A percentile compares a stretch with the other conserved stretches of the same genome.
phyloP scores from a whole-genome alignment of 2,888 invertebrate species.

The Pseudanteris insignis region DNA sequence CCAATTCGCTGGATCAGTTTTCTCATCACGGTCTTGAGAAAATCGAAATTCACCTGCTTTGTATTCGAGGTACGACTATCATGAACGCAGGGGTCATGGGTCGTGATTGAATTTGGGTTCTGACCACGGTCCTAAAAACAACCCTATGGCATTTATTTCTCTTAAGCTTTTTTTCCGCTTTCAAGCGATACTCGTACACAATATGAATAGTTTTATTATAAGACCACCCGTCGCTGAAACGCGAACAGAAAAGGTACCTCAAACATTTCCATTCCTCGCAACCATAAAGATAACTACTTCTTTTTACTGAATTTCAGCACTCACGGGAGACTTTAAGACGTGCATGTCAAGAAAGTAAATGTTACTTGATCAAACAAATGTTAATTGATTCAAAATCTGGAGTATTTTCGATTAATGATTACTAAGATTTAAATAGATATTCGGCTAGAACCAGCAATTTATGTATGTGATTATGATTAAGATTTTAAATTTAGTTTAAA shows the following conservation, averaged over 20 bases:
- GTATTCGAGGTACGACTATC: conserved; percentile 56
- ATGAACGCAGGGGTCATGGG: conserved; percentile 46
- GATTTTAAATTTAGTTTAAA: too few species aligned
- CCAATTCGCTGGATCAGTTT: conserved; percentile 9
- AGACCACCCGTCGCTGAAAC: conserved; percentile 53
- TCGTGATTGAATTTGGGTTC: conserved; percentile 60
- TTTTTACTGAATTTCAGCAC: conserved; percentile 16
- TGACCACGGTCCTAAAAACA: conserved; percentile 50
- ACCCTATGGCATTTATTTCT: conserved; percentile 55
- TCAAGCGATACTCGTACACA: conserved; percentile 29
- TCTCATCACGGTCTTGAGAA: conserved; percentile 43
- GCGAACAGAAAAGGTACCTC: conserved; percentile 34
- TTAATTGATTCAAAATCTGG: not conserved
- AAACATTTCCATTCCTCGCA: conserved; percentile 10
- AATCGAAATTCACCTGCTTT: conserved; percentile 49
- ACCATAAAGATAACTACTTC: conserved; percentile 20
- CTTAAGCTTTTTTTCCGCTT: conserved; percentile 35
- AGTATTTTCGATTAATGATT: conserved; percentile 11
- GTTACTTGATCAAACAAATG: conserved; percentile 15
- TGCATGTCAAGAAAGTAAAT: conserved; percentile 24
- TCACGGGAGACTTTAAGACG: conserved; percentile 24
- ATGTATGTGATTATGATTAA: too few species aligned
- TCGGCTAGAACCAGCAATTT: too few species aligned
- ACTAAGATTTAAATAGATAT: conserved; percentile 2
- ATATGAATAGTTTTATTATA: conserved; percentile 62